Percentiles rank a stretch among this genome's conserved stretches.
Evolutionary conservation across 92 coral and sea anemone genomes (phyloP).

Genomic region (Heteractis magnifica): DNA sequence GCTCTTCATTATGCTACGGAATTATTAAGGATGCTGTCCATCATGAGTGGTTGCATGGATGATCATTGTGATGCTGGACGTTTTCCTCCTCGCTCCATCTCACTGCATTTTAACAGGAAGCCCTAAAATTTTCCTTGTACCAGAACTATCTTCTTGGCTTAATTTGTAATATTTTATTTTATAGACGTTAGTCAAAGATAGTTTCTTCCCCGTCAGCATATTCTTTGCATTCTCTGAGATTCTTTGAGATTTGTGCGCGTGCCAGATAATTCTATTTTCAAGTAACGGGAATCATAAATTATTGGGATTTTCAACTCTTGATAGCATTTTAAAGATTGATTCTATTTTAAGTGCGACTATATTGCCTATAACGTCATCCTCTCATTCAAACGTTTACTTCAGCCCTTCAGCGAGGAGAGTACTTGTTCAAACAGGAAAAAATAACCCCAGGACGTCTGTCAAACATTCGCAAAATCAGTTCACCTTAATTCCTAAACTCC

Average conservation of each 20-base stretch:
- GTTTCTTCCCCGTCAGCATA: too few species aligned
- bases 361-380: background rate
- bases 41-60: background rate
- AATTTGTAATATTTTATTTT: too few species aligned
- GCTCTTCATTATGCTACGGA: background rate
- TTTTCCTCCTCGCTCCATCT: background rate
- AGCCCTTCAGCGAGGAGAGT: background rate
- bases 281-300: too few species aligned
- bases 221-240: too few species aligned
- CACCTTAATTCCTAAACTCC: too few species aligned
- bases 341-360: background rate
- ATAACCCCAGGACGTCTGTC: background rate
- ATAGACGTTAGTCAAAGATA: too few species aligned
- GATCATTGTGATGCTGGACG: background rate
- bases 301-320: too few species aligned
- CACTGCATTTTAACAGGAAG: background rate
- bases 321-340: too few species aligned
- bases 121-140: background rate
- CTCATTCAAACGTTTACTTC: background rate
- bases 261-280: too few species aligned
- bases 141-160: too few species aligned
- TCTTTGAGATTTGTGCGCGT: too few species aligned
- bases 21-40: background rate
- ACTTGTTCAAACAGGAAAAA: background rate
- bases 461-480: too few species aligned